Evolutionary conservation across 2,888 invertebrate genomes (phyloP), one percentile per base, ranked within the genome.

Genomic region (Calephelis perditalis): DNA sequence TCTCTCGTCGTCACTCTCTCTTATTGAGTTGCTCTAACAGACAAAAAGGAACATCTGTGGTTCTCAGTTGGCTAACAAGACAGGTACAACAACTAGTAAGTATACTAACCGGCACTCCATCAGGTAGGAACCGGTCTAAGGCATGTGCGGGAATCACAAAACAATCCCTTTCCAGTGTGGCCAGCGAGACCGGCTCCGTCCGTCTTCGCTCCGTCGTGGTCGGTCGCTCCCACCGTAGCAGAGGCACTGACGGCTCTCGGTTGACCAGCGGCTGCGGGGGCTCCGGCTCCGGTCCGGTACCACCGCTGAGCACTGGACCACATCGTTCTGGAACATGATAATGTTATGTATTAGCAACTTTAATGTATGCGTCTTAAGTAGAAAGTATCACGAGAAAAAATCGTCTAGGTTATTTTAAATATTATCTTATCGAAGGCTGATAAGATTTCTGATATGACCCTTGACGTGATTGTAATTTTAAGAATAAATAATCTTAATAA

Each of bases 121-220:
- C 96, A 67, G 97, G 97, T 73, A 97, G 92, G 87, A 97, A 97
- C 71, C 97, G 92, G 80, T 96, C 95, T 72, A 97, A 92, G 78
- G 96, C 96, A 73, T 97, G 96, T 58, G 97, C 95, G 7, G 97
- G 97, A 82, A 97, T 97, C 80, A 97, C 97, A 88, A 97, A 97
- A 86, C 97, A 97, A 91, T 97, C 97, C 74, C 95, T 93, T 85
- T 97, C 96, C 73, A 97, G 91, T 57, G 95, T 95, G 57, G 96
- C 94, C 72, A 97, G 90, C 5, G 96, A 95, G 64, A 95, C 94
- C 49, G 95, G 95, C 78, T 95, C 95, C 57, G 94, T 79, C 61
- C 88, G 92, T 44, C 83, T 76, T 5, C 85, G 81, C 67, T 82
- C 80, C 54, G 90, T 81, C 64, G 86, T 81, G 64, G 82, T 90